Evolutionary conservation across 2,888 invertebrate genomes (phyloP).

Genomic region (Zygaena filipendulae): DNA sequence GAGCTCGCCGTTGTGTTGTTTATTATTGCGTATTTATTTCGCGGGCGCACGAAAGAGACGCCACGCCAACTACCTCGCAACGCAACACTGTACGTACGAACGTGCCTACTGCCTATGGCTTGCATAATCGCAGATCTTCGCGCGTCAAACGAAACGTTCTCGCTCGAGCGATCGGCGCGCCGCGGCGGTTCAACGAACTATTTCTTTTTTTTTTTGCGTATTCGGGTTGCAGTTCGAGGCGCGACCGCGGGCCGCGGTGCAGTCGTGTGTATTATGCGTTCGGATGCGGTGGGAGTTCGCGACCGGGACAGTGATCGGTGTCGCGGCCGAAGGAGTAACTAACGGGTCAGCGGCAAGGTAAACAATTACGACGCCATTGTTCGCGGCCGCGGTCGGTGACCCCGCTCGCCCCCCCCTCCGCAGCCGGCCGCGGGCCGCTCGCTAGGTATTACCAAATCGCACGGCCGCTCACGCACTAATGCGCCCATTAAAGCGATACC

Average conservation of each 20-base stretch:
- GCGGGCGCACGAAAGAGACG: too few relatives aligned
- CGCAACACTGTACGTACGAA: too few relatives aligned
- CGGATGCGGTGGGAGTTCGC: constrained; percentile 21
- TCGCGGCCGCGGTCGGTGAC: constrained; percentile 32
- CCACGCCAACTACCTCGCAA: too few relatives aligned
- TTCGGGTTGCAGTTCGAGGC: constrained; percentile 34
- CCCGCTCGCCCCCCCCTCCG: constrained; percentile 22
- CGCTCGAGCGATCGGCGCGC: too few relatives aligned
- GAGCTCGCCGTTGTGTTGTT: too few relatives aligned
- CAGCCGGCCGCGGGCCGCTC: constrained; percentile 15
- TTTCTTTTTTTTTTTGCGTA: too few relatives aligned
- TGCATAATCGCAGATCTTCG: too few relatives aligned
- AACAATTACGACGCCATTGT: constrained; percentile 59
- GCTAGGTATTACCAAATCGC: constrained; percentile 21
- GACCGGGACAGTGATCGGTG: constrained; percentile 6
- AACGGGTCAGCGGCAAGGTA: constrained; percentile 34
- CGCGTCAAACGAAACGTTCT: too few relatives aligned
- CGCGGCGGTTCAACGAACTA: constrained; percentile 15
- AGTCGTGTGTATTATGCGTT: constrained; percentile 28
- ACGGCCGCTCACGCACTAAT: constrained; percentile 9
- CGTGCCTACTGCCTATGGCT: too few relatives aligned
- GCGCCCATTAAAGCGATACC: constrained; percentile 14
- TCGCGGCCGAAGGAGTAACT: constrained; percentile 18
- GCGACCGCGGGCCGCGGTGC: constrained; percentile 12
- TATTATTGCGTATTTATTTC: too few relatives aligned